Evolutionary conservation across 2,888 invertebrate genomes (phyloP).

Genomic region (Megastigmus dorsalis): DNA sequence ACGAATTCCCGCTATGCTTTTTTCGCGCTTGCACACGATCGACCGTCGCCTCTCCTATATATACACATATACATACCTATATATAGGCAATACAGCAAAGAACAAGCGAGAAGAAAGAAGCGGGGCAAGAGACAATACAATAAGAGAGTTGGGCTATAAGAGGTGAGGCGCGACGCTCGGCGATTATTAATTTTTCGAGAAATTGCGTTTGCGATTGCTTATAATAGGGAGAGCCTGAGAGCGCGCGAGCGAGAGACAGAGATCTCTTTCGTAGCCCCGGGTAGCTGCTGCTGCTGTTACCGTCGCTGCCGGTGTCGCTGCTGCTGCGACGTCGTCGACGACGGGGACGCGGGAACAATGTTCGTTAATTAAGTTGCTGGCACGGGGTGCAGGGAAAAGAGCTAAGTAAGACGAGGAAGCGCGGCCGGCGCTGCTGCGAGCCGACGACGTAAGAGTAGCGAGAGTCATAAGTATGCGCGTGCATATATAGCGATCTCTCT

Average conservation of each 20-base stretch:
- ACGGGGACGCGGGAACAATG: not conserved
- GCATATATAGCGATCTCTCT: not conserved
- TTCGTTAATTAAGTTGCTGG: slow-evolving; percentile 34
- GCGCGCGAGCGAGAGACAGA: not conserved
- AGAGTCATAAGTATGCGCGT: not conserved
- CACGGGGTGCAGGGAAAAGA: not conserved
- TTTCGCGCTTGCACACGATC: too few relatives aligned
- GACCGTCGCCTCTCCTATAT: too few relatives aligned
- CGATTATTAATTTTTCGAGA: slow-evolving; percentile 16
- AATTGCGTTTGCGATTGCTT: slow-evolving; percentile 21
- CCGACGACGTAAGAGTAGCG: too few relatives aligned
- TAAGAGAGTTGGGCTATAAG: not conserved
- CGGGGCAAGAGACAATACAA: not conserved
- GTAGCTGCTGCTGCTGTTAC: too few relatives aligned
- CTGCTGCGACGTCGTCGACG: too few relatives aligned
- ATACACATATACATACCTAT: not conserved
- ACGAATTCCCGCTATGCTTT: slow-evolving; percentile 16
- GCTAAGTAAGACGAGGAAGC: not conserved
- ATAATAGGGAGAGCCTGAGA: not conserved
- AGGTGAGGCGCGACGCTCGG: not conserved
- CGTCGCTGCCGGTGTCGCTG: too few relatives aligned
- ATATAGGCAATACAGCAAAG: not conserved
- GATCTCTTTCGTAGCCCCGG: not conserved
- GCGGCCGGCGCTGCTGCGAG: too few relatives aligned
- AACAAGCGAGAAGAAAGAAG: not conserved